phyloP scores from a whole-genome alignment of 2,113 vertebrate species.

The Cebidichthys violaceus region DNA sequence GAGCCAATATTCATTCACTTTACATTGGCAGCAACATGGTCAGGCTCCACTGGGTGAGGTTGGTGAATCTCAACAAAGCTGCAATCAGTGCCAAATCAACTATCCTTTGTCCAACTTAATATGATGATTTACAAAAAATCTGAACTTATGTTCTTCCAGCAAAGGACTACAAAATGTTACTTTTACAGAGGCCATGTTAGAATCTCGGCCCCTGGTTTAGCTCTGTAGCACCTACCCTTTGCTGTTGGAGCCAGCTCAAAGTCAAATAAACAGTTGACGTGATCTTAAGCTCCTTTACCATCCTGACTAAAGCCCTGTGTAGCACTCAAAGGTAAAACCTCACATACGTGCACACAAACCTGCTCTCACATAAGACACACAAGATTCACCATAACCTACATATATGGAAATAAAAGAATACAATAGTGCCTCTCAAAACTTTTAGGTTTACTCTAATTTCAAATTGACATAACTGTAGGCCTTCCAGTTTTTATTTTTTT shows the following conservation, averaged over 20 bases:
- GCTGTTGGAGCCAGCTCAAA: not conserved
- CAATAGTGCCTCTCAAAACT: too few relatives aligned
- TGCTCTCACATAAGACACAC: not conserved
- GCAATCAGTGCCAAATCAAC: slow-evolving; percentile 4
- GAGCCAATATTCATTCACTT: slow-evolving; percentile 8
- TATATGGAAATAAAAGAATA: not conserved
- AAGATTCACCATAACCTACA: not conserved
- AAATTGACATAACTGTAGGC: slow-evolving; percentile 21
- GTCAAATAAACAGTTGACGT: slow-evolving; percentile 5
- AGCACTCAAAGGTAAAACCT: not conserved
- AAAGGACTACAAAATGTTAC: not conserved
- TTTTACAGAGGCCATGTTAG: not conserved
- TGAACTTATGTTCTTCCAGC: not conserved
- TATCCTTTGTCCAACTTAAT: not conserved
- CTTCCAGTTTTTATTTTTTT: slow-evolving; percentile 30
- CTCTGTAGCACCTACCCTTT: not conserved
- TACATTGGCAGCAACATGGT: not conserved
- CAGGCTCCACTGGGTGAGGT: not conserved
- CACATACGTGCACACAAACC: not conserved
- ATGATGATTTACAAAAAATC: not conserved
- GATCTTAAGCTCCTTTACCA: not conserved
- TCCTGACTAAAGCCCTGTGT: not conserved
- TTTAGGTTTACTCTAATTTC: not conserved
- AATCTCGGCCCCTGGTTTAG: not conserved
- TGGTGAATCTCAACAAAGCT: not conserved